These are phyloP conservation scores for Ochropleura plecta DNA, from an alignment of 2,888 invertebrate genomes.

Conservation along the genomic window DNA sequence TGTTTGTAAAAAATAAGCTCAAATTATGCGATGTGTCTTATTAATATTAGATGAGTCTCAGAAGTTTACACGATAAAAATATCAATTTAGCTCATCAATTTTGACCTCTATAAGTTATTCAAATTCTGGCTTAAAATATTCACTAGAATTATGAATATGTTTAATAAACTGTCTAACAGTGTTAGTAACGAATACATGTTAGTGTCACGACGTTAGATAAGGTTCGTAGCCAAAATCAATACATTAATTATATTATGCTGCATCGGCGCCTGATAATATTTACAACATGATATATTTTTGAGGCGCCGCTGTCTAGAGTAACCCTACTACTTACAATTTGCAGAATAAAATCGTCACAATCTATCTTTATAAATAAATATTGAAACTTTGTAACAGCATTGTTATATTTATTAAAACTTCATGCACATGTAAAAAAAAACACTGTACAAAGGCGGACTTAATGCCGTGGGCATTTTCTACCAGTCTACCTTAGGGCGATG, in stretches of 20 bases:
- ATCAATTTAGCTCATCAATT: constrained; percentile 10
- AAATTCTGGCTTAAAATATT: not conserved
- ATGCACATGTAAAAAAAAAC: no score
- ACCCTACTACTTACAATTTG: not conserved
- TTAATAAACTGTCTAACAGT: constrained; percentile 20
- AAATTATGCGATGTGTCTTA: constrained; percentile 18
- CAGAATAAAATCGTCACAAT: not conserved
- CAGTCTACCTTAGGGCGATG: no score
- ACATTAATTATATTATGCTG: constrained; percentile 32
- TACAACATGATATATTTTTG: constrained; percentile 17
- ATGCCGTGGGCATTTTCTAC: no score
- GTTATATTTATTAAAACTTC: no score
- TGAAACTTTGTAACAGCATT: no score
- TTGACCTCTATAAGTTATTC: constrained; percentile 7
- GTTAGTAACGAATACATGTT: constrained; percentile 30
- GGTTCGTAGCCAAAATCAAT: constrained; percentile 4
- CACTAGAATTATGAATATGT: constrained; percentile 17
- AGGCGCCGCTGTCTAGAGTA: not conserved
- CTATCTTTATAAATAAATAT: not conserved
- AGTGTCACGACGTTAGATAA: constrained; percentile 38
- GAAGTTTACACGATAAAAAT: constrained; percentile 39
- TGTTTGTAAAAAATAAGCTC: constrained; percentile 20
- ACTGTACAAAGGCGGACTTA: no score
- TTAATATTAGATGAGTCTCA: constrained; percentile 23
- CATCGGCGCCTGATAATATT: constrained; percentile 18